A percentile compares a stretch with the other conserved stretches of the same genome.
Evolutionary conservation across 2,888 invertebrate genomes (phyloP).

Genomic region (Andricus quercusramuli): DNA sequence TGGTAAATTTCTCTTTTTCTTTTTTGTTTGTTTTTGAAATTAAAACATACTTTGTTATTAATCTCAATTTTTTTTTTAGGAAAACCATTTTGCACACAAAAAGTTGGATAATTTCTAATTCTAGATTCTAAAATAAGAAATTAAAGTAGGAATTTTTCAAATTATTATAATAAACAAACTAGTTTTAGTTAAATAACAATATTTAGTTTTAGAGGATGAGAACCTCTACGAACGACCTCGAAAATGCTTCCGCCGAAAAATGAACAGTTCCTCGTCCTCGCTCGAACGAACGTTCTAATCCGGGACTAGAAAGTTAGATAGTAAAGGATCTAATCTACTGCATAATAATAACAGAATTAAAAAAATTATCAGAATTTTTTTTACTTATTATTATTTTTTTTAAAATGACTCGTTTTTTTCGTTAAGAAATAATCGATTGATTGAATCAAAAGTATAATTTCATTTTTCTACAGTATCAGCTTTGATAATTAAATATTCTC

Average conservation of each 20-base stretch:
- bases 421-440: background rate
- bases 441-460: background rate
- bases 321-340: background rate
- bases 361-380: background rate
- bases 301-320: background rate
- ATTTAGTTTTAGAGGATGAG: constrained; percentile 58
- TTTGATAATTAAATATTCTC: background rate
- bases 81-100: too few relatives aligned
- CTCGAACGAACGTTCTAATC: constrained; percentile 15
- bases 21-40: too few relatives aligned
- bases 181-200: background rate
- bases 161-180: background rate
- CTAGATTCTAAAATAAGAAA: background rate
- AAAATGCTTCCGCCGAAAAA: constrained; percentile 71
- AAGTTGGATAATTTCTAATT: too few relatives aligned
- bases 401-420: background rate
- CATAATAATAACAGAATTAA: background rate
- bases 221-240: constrained; percentile 70
- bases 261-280: constrained; percentile 41
- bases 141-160: background rate
- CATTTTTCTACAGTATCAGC: background rate
- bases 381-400: background rate
- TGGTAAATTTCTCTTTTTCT: too few relatives aligned
- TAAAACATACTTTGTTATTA: too few relatives aligned
- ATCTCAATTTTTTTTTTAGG: too few relatives aligned